Conservation (phyloP, 1,140 invertebrate genomes). For the Lepidurus packardi region DNA sequence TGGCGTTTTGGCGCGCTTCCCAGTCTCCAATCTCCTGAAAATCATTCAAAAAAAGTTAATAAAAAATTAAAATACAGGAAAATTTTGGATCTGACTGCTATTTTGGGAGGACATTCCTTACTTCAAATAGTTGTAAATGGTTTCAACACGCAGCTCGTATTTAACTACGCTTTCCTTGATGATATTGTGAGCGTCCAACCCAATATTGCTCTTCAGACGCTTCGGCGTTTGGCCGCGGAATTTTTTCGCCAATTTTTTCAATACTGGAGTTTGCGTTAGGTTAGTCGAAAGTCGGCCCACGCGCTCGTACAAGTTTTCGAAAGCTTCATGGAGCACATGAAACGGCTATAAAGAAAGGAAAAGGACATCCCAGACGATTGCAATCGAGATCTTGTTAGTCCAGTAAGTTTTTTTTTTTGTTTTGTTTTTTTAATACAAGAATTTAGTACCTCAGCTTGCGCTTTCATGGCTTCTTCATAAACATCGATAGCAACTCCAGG, state of each 20-base stretch:
- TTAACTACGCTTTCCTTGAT: background rate
- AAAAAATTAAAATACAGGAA: background rate
- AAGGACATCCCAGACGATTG: background rate
- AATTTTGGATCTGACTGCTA: background rate
- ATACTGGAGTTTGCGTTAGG: background rate
- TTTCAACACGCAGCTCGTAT: background rate
- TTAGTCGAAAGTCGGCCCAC: background rate
- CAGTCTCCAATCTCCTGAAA: background rate
- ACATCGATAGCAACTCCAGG: constrained; percentile 24
- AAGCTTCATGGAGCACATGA: constrained; percentile 18
- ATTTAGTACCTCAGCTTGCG: constrained; percentile 25
- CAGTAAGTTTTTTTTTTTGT: too few species aligned
- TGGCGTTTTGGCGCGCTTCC: background rate
- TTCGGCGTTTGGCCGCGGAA: background rate
- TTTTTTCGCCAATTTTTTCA: constrained; percentile 14
- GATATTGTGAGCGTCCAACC: constrained; percentile 10
- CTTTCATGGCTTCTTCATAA: constrained; percentile 28
- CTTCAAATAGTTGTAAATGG: background rate
- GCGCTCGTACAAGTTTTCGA: constrained; percentile 26
- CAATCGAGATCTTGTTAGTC: too few species aligned
- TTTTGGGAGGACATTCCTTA: background rate
- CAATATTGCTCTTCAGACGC: background rate
- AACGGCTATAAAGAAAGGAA: background rate
- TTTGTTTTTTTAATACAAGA: background rate
- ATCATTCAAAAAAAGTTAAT: background rate